Evolutionary conservation across 2,797 vertebrate species (phyloP).

Genomic region (Propithecus perrieri): DNA sequence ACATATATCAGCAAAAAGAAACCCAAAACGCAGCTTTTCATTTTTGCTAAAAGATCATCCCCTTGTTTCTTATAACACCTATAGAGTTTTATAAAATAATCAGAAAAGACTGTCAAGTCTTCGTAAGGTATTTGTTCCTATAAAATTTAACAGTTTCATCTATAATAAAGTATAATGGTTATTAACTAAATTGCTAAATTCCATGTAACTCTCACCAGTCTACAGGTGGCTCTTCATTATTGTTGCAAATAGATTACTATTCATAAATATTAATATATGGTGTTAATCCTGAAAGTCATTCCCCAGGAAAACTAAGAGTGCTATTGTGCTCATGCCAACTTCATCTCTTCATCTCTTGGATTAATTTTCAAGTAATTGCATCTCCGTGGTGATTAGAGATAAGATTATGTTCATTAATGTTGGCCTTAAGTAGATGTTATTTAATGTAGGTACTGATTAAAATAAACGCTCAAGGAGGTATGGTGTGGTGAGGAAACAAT

Average conservation of each 20-base stretch:
- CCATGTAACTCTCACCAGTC: neutral
- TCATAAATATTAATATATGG: neutral
- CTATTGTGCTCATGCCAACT: neutral
- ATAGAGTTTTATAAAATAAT: neutral
- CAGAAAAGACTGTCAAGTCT: neutral
- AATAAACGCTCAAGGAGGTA: neutral
- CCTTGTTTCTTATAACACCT: neutral
- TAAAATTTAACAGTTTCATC: neutral
- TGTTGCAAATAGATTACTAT: neutral
- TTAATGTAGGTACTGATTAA: neutral
- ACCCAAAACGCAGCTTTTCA: neutral
- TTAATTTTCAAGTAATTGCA: constrained; percentile 4
- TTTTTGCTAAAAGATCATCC: neutral
- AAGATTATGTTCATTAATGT: neutral
- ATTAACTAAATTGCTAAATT: constrained; percentile 7
- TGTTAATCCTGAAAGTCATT: constrained; percentile 13
- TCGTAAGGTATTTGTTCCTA: neutral
- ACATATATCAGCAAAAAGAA: neutral
- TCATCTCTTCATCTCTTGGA: neutral
- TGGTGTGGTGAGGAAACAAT: neutral
- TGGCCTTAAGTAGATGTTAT: neutral
- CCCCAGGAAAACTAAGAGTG: neutral
- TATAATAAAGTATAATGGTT: neutral
- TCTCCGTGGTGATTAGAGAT: neutral
- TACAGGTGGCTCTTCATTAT: neutral